Conservation (phyloP, 2,888 invertebrate genomes). For the Drosophila limbata region DNA sequence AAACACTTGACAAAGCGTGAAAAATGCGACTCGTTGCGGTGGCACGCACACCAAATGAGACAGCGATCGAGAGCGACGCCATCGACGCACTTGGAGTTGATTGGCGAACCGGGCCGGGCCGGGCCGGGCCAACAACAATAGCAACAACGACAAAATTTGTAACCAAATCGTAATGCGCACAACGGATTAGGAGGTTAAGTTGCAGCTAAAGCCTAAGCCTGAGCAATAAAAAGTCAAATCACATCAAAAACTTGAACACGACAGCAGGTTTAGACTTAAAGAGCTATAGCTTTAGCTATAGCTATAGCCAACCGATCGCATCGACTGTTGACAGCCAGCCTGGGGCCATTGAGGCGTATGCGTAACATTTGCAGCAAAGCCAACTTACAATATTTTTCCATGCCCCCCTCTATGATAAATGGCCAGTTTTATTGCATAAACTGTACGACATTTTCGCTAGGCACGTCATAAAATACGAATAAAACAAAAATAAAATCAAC, state of each 20-base stretch:
- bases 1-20: slow-evolving; percentile 72
- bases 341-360: slow-evolving; percentile 76
- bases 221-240: slow-evolving; percentile 67
- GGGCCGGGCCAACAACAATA: slow-evolving; percentile 20
- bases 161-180: slow-evolving; percentile 38
- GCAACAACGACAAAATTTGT: slow-evolving; percentile 17
- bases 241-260: slow-evolving; percentile 56
- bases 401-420: slow-evolving; percentile 71
- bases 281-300: neutral
- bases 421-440: slow-evolving; percentile 79
- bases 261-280: slow-evolving; percentile 19
- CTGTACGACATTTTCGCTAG: slow-evolving; percentile 77
- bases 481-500: slow-evolving; percentile 14
- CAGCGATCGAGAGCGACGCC: slow-evolving; percentile 51
- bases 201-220: slow-evolving; percentile 55
- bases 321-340: slow-evolving; percentile 57
- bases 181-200: slow-evolving; percentile 69
- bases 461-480: slow-evolving; percentile 51
- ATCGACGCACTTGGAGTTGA: slow-evolving; percentile 61
- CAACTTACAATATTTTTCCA: slow-evolving; percentile 52
- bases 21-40: slow-evolving; percentile 58
- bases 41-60: slow-evolving; percentile 58
- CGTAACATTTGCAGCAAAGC: slow-evolving; percentile 63
- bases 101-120: slow-evolving; percentile 42
- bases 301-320: slow-evolving; percentile 25